Percentiles rank a stretch among this genome's conserved stretches.
Evolutionary conservation across 2,888 invertebrate genomes (phyloP).

Genomic region (Psococerastis gibbosa): DNA sequence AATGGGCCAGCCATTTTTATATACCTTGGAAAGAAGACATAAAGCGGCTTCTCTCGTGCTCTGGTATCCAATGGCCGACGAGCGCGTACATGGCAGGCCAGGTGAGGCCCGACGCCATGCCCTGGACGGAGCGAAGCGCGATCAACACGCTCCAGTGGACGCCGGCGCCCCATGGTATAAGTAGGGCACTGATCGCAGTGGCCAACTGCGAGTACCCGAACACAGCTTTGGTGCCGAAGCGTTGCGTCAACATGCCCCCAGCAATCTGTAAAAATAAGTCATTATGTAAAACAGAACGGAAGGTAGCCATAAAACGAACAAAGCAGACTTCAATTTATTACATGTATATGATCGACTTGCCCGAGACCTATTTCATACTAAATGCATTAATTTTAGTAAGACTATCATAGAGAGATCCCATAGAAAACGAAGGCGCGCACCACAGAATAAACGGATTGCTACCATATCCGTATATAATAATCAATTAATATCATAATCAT

Average conservation of each 20-base stretch:
- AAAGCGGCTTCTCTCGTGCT: constrained; percentile 47
- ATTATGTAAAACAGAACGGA: not conserved
- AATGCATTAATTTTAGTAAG: too few species aligned
- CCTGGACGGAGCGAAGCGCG: constrained; percentile 41
- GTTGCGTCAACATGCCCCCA: constrained; percentile 48
- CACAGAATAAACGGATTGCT: too few species aligned
- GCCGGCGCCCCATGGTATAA: constrained; percentile 42
- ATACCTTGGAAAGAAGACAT: constrained; percentile 56
- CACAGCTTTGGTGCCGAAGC: constrained; percentile 47
- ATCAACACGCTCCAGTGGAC: constrained; percentile 41
- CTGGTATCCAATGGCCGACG: constrained; percentile 52
- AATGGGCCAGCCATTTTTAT: too few species aligned
- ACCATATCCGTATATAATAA: too few species aligned
- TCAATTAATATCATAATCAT: too few species aligned
- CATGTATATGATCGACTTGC: too few species aligned
- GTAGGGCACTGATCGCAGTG: constrained; percentile 45
- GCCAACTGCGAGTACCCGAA: constrained; percentile 48
- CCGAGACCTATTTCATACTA: too few species aligned
- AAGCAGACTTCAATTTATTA: not conserved
- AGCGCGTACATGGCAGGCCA: constrained; percentile 61
- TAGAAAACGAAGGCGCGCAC: too few species aligned
- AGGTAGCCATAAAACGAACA: not conserved
- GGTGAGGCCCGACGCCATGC: constrained; percentile 48
- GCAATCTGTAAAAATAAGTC: constrained; percentile 25
- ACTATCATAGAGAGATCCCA: too few species aligned